Evolutionary conservation across 2,797 vertebrate species (phyloP), one percentile per base, ranked within the genome.

Genomic region (Halcyon smyrnensis): DNA sequence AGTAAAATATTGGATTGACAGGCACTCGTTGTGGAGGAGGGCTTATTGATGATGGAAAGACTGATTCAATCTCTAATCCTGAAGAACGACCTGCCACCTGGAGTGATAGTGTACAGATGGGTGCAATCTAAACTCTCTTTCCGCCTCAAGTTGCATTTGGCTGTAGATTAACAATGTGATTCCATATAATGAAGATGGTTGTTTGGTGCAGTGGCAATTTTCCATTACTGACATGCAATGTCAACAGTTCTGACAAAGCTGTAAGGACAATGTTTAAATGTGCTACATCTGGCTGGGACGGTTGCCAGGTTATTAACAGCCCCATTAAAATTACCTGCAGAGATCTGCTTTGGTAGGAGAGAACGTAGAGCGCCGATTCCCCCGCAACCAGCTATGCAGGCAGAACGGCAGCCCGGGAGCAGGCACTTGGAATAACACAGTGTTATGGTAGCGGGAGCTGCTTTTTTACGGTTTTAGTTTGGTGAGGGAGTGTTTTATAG

Each of bases 61-160:
- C 97, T 96, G 96, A 97, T 97, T 97, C 97, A 96, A 98, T 97
- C 96, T 97, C 97, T 97, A 97, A 97, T 97, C 96, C 96, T 98
- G 97, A 97, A 97, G 97, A 97, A 97, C 87, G 95, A 97, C 97
- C 97, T 98, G 97, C 97, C 97, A 97, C 97, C 94, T 96, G 95
- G 87, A 97, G 93, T 98, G 96, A 97, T 98, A 96, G 93, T 76
- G 75, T 96, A 97, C 95, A 98, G 96, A 97, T 97, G 95, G 95
- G 93, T 94, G 95, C 96, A 97, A 97, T 97, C 96, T 96, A 96
- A 96, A 95, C 92, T 93, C 94, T 92, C 97, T 92, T 76, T 95
- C 89, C 1, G 25, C 96, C 94, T 97, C 93, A 73, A 96, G 94
- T 97, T 97, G 96, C 95, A 94, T 97, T 98, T 97, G 94, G 93